A percentile compares a stretch with the other conserved stretches of the same genome.
phyloP scores from a whole-genome alignment of 2,113 vertebrate species.

The Apteryx mantelli region DNA sequence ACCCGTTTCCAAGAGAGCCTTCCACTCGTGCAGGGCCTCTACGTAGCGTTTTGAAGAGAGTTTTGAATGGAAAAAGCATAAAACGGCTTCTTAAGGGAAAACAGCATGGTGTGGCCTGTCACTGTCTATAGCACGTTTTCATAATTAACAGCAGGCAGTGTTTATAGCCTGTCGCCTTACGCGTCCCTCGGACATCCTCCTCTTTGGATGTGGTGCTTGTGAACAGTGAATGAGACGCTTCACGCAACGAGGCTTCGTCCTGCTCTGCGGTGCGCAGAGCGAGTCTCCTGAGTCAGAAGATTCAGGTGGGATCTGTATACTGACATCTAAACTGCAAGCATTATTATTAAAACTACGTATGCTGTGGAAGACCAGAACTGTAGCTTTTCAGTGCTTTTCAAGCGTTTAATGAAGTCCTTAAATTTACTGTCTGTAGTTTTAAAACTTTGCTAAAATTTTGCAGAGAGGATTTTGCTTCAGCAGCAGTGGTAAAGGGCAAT shows the following conservation, averaged over 20 bases:
- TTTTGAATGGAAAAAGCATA: background rate
- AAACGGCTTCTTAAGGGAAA: background rate
- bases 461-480: background rate
- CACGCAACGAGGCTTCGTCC: background rate
- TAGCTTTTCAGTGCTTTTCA: constrained; percentile 3
- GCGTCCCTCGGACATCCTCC: background rate
- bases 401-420: background rate
- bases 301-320: background rate
- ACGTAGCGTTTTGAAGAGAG: background rate
- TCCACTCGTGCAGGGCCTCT: accelerated
- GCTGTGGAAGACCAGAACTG: background rate
- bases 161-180: background rate
- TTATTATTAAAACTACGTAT: background rate
- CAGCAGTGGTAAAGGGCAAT: background rate
- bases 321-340: background rate
- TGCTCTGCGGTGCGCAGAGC: background rate
- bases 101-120: background rate
- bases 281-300: background rate
- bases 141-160: background rate
- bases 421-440: constrained; percentile 1
- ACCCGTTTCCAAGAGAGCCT: background rate
- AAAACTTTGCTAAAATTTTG: background rate
- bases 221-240: background rate
- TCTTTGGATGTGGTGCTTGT: background rate
- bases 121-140: accelerated